Percentiles rank a stretch among this genome's conserved stretches.
phyloP scores from a whole-genome alignment of 2,888 invertebrate species.

The Drosophila multiciliata region DNA sequence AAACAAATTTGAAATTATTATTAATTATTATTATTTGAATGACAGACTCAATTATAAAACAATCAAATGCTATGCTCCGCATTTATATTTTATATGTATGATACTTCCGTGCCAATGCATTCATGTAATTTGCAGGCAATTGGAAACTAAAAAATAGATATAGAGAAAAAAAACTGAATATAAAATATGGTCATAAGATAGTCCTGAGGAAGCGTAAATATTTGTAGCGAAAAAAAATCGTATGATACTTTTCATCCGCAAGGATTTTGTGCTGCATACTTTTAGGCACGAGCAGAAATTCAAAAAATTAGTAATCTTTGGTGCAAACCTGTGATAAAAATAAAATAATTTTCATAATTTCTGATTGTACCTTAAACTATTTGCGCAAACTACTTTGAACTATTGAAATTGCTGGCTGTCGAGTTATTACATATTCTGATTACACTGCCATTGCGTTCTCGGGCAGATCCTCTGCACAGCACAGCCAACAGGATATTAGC shows the following conservation, averaged over 20 bases:
- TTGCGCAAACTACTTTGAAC: background rate
- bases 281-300: background rate
- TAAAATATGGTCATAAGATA: background rate
- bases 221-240: background rate
- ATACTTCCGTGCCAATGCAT: background rate
- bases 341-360: background rate
- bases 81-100: background rate
- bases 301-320: conserved; percentile 17
- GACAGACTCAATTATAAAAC: conserved; percentile 3
- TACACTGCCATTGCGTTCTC: background rate
- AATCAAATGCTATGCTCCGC: background rate
- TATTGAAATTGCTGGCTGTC: background rate
- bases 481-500: background rate
- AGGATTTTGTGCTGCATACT: conserved; percentile 16
- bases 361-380: background rate
- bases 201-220: background rate
- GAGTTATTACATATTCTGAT: background rate
- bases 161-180: background rate
- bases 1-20: background rate
- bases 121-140: background rate
- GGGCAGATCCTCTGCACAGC: background rate
- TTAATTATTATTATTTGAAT: too few species aligned
- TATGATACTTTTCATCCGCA: too few species aligned
- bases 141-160: background rate
- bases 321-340: conserved; percentile 12